A percentile compares a stretch with the other conserved stretches of the same genome.
These are phyloP conservation scores for Sebastes minor DNA, from an alignment of 2,797 vertebrate species.

Conservation along the genomic window DNA sequence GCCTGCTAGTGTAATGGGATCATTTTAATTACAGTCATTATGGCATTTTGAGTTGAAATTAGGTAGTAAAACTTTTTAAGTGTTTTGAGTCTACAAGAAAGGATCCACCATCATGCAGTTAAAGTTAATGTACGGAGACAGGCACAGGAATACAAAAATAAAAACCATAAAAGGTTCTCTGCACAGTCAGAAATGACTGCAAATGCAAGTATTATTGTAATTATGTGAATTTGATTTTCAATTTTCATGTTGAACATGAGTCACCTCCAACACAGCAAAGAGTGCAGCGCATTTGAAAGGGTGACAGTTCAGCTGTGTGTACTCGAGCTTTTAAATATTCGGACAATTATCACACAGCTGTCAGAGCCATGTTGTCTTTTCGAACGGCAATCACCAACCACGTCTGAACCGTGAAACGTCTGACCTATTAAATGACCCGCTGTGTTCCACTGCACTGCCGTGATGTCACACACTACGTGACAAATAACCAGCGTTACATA, in stretches of 20 bases:
- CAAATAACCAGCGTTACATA: slow-evolving; percentile 4
- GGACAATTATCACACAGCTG: slow-evolving; percentile 20
- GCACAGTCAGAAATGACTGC: background rate
- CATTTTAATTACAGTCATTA: background rate
- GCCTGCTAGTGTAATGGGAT: background rate
- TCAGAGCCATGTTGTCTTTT: background rate
- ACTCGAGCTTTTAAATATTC: slow-evolving; percentile 6
- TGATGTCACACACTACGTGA: background rate
- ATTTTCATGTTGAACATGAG: background rate
- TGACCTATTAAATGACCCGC: slow-evolving; percentile 9
- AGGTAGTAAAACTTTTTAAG: background rate
- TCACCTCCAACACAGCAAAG: background rate
- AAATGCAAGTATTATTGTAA: background rate
- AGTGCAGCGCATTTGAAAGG: background rate
- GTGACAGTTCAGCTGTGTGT: background rate
- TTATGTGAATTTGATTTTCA: background rate
- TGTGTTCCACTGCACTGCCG: background rate
- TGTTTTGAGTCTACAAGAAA: background rate
- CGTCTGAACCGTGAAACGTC: background rate
- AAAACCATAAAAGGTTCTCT: background rate
- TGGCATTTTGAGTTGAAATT: background rate
- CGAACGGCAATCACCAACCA: background rate
- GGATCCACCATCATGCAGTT: background rate
- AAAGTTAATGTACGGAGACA: background rate
- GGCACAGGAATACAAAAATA: background rate